phyloP scores from a whole-genome alignment of 2,113 vertebrate species.

The Daubentonia madagascariensis region DNA sequence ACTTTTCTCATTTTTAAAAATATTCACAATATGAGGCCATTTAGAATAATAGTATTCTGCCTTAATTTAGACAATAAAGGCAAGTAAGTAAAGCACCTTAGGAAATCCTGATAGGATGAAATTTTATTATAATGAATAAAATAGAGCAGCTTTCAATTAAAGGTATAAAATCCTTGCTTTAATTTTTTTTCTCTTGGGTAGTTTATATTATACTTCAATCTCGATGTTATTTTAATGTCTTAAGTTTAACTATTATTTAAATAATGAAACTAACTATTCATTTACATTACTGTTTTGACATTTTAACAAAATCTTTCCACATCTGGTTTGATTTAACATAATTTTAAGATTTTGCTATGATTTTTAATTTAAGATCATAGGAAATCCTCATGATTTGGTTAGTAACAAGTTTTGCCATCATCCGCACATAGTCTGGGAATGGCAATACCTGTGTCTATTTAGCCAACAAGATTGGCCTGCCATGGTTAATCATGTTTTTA shows the following conservation, averaged over 20 bases:
- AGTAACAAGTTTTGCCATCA: neutral
- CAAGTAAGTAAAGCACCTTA: slow-evolving; percentile 1
- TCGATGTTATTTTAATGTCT: slow-evolving; percentile 37
- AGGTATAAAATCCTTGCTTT: slow-evolving; percentile 2
- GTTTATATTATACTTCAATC: slow-evolving; percentile 38
- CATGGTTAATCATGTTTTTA: neutral
- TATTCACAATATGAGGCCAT: neutral
- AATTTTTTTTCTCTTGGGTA: slow-evolving; percentile 6
- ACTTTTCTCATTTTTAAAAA: neutral
- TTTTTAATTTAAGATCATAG: slow-evolving; percentile 17
- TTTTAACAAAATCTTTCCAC: slow-evolving; percentile 12
- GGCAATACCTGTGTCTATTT: neutral
- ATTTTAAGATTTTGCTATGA: slow-evolving; percentile 31
- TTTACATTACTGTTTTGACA: slow-evolving; percentile 1
- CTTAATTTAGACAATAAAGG: slow-evolving; percentile 15
- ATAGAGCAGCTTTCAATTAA: slow-evolving; percentile 6
- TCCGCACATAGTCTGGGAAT: neutral
- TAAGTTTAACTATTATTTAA: slow-evolving; percentile 54
- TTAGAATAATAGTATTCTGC: neutral
- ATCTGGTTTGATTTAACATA: slow-evolving; percentile 53
- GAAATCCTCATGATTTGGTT: slow-evolving; percentile 1
- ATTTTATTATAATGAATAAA: slow-evolving; percentile 45
- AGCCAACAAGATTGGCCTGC: neutral
- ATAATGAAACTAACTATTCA: slow-evolving; percentile 12
- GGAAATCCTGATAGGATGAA: neutral